A percentile compares a stretch with the other conserved stretches of the same genome.
These are phyloP conservation scores for Thamnophis sirtalis DNA, from an alignment of 2,113 vertebrate species.

Conservation along the genomic window DNA sequence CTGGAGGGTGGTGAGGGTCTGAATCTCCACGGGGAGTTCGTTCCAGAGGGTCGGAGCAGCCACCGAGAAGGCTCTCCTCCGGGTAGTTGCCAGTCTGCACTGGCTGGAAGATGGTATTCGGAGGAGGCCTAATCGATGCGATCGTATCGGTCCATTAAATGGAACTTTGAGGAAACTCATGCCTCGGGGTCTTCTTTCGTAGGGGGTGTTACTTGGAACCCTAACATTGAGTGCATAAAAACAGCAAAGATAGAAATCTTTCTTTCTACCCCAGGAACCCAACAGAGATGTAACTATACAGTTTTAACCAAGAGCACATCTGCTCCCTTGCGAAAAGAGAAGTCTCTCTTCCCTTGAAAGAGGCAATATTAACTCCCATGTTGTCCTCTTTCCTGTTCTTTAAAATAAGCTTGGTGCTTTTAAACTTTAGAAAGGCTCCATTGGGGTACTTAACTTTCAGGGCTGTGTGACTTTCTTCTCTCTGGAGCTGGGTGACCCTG, in stretches of 20 bases:
- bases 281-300: not conserved
- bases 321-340: not conserved
- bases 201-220: too few relatives aligned
- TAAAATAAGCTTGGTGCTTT: not conserved
- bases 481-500: not conserved
- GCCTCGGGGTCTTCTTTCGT: too few relatives aligned
- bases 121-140: too few relatives aligned
- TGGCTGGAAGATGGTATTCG: too few relatives aligned
- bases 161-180: too few relatives aligned
- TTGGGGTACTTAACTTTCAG: not conserved
- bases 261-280: not conserved
- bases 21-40: too few relatives aligned
- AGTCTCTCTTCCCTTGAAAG: not conserved
- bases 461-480: not conserved
- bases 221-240: not conserved
- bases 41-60: too few relatives aligned
- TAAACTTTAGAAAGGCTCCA: not conserved
- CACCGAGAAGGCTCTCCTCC: too few relatives aligned
- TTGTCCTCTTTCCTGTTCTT: not conserved
- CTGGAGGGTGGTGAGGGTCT: too few relatives aligned
- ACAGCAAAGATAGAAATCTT: not conserved
- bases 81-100: too few relatives aligned
- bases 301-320: not conserved
- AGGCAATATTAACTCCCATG: not conserved
- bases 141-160: too few relatives aligned